These are phyloP conservation scores for Crocodylus rhombifer DNA, from an alignment of 2,797 vertebrate species.

Conservation along the genomic window DNA sequence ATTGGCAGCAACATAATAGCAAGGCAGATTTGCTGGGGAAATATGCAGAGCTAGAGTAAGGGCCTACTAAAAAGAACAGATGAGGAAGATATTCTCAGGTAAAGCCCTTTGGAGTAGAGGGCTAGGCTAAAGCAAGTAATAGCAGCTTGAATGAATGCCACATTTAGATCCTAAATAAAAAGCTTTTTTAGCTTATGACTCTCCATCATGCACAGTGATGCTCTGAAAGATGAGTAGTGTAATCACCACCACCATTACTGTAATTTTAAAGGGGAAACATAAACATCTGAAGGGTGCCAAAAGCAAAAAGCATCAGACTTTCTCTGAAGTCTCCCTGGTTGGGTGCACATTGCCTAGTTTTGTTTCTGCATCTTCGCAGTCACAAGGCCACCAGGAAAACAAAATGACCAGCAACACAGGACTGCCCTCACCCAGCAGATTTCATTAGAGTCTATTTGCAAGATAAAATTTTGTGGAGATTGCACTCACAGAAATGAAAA, in stretches of 20 bases:
- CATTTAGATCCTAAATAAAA: background rate
- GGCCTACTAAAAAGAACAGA: background rate
- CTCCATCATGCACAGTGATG: rapidly evolving
- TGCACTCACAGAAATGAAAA: rapidly evolving
- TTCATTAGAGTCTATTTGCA: background rate
- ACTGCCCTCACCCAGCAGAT: rapidly evolving
- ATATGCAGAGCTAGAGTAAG: background rate
- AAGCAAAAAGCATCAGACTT: background rate
- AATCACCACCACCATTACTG: background rate
- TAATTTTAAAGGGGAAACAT: rapidly evolving
- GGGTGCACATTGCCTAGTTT: background rate
- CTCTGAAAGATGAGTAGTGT: background rate
- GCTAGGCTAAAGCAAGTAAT: background rate
- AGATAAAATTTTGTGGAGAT: rapidly evolving
- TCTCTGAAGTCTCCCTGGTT: rapidly evolving
- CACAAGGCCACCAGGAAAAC: rapidly evolving
- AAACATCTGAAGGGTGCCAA: rapidly evolving
- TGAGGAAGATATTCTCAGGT: background rate
- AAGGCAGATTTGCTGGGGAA: background rate
- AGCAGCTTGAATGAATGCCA: rapidly evolving
- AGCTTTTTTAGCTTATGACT: background rate
- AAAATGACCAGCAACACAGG: background rate
- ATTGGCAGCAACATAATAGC: background rate
- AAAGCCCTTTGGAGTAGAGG: background rate
- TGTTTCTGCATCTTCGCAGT: background rate